These are phyloP conservation scores for Pyrocephalus nanus DNA, from an alignment of 2,797 vertebrate species.

Conservation along the genomic window DNA sequence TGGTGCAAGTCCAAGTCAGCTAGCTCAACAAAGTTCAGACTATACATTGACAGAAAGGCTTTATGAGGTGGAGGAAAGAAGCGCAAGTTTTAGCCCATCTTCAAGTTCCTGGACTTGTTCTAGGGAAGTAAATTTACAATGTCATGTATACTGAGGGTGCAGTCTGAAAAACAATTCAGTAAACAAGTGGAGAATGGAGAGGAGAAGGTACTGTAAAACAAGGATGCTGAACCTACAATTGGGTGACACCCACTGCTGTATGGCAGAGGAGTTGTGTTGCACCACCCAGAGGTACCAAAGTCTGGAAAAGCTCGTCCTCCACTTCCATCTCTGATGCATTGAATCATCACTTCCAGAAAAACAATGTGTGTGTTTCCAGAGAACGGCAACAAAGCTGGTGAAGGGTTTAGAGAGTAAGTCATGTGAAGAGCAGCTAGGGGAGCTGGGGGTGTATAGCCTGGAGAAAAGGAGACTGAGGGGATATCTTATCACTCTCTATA, in stretches of 20 bases:
- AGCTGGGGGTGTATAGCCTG: neutral
- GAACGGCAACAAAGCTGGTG: accelerated
- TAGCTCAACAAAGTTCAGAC: neutral
- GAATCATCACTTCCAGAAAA: neutral
- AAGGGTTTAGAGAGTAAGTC: neutral
- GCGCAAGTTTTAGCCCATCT: neutral
- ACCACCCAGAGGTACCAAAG: neutral
- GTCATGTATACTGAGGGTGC: neutral
- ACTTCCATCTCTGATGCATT: accelerated
- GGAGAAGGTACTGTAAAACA: neutral
- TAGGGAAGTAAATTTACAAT: neutral
- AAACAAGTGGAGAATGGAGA: neutral
- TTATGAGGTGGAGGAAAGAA: neutral
- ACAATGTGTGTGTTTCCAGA: neutral
- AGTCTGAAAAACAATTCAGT: neutral
- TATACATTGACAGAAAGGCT: neutral
- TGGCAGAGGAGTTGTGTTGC: neutral
- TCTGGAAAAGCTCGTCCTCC: neutral
- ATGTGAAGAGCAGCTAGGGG: neutral
- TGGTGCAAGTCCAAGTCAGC: neutral
- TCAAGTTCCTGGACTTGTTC: neutral
- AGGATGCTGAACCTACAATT: neutral
- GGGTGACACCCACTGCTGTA: neutral
- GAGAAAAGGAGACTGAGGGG: neutral
- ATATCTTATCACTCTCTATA: neutral